These are phyloP conservation scores for Pomacea canaliculata DNA, from an alignment of 2,888 invertebrate genomes.

Conservation along the genomic window DNA sequence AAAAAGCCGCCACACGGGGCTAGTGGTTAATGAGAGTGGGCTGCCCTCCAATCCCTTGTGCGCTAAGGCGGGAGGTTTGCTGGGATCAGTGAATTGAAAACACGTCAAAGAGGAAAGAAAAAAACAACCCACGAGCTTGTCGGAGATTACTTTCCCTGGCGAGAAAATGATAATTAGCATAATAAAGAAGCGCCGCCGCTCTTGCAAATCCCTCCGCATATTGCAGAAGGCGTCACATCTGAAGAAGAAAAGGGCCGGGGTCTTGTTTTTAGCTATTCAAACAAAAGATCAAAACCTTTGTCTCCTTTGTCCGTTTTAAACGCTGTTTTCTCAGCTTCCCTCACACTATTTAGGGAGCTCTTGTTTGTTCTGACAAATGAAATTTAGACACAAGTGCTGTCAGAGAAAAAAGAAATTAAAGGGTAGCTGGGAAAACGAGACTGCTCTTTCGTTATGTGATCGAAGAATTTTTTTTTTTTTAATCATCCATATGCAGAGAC, in stretches of 20 bases:
- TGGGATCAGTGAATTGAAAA: conserved; percentile 3
- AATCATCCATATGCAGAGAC: no score
- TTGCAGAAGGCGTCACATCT: neutral
- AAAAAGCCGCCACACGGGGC: no score
- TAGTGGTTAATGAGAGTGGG: no score
- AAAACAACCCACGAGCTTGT: neutral
- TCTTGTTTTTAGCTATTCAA: no score
- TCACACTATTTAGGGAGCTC: neutral
- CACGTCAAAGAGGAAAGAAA: neutral
- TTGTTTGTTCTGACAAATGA: neutral
- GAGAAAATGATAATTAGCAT: conserved; percentile 8
- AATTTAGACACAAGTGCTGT: neutral
- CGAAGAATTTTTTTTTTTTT: no score
- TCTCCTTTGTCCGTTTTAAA: neutral
- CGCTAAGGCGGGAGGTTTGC: neutral
- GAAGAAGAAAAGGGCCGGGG: no score
- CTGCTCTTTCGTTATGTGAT: no score
- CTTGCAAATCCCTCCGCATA: conserved; percentile 1
- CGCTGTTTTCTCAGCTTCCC: neutral
- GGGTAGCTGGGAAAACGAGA: no score
- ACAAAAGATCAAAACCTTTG: neutral
- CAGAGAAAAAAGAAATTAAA: neutral
- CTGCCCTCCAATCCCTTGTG: neutral
- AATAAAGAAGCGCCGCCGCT: neutral
- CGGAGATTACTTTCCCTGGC: conserved; percentile 6